A percentile compares a stretch with the other conserved stretches of the same genome.
Conservation (phyloP, 1,140 invertebrate species). For the Brachionus asplanchnoidis region DNA sequence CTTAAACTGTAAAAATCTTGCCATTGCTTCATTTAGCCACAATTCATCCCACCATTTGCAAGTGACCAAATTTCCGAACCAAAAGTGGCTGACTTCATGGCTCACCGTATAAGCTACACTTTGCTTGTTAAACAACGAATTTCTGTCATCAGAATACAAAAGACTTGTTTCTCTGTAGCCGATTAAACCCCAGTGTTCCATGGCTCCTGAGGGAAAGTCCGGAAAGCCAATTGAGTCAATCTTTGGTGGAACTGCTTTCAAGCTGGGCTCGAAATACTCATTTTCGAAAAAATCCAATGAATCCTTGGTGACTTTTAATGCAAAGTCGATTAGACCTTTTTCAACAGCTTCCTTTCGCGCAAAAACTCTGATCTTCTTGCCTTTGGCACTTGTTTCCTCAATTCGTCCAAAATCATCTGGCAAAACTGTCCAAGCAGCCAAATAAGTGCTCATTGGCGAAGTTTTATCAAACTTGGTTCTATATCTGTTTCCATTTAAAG, state of each 20-base stretch:
- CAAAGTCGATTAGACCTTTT: slow-evolving; percentile 12
- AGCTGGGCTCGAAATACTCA: neutral
- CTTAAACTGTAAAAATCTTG: slow-evolving; percentile 49
- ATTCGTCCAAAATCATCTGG: slow-evolving; percentile 17
- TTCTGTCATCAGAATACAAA: slow-evolving; percentile 66
- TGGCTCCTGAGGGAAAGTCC: slow-evolving; percentile 60
- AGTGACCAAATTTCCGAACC: slow-evolving; percentile 45
- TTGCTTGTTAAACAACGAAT: slow-evolving; percentile 74
- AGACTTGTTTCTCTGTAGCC: slow-evolving; percentile 49
- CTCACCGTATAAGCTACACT: slow-evolving; percentile 77
- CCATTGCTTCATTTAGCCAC: slow-evolving; percentile 54
- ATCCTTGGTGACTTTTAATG: slow-evolving; percentile 3
- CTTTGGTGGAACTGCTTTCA: slow-evolving; percentile 15
- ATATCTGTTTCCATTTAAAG: neutral
- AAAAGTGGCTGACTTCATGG: slow-evolving; percentile 74
- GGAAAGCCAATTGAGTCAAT: slow-evolving; percentile 32
- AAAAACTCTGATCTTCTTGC: slow-evolving; percentile 27
- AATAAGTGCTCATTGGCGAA: slow-evolving; percentile 73
- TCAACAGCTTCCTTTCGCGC: slow-evolving; percentile 6
- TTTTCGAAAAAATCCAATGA: slow-evolving; percentile 1
- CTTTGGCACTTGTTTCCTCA: neutral
- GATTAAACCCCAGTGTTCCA: slow-evolving; percentile 73
- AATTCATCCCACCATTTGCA: slow-evolving; percentile 50
- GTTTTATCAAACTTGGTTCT: slow-evolving; percentile 31
- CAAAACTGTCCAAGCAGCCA: slow-evolving; percentile 66